Conservation (phyloP, 2,797 vertebrate genomes). For the Chelon labrosus region DNA sequence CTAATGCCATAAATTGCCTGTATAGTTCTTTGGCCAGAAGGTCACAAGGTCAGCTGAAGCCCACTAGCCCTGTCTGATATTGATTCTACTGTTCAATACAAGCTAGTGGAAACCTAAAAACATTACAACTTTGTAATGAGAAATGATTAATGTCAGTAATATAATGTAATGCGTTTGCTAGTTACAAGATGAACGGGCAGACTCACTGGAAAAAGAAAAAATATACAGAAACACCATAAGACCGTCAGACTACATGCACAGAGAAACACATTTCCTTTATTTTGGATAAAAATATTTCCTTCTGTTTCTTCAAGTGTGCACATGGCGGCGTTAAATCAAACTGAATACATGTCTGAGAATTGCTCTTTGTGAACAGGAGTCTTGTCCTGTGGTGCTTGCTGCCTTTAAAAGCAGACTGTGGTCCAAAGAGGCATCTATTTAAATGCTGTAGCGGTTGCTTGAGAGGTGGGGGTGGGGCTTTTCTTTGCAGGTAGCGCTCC, state of each 20-base stretch:
- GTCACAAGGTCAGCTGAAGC: constrained; percentile 29
- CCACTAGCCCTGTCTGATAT: constrained; percentile 39
- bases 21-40: constrained; percentile 16
- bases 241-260: not conserved
- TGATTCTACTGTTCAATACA: constrained; percentile 51
- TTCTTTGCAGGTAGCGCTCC: constrained; percentile 58
- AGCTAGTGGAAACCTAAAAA: constrained; percentile 35
- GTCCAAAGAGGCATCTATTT: constrained; percentile 16
- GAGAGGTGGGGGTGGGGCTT: constrained; percentile 27
- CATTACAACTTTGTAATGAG: constrained; percentile 38
- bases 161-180: not conserved
- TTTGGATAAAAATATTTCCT: not conserved
- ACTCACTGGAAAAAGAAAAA: not conserved
- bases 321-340: not conserved
- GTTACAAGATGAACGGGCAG: not conserved
- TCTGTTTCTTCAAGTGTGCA: not conserved
- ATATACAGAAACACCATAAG: not conserved
- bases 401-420: constrained; percentile 27
- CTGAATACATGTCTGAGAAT: not conserved
- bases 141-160: not conserved
- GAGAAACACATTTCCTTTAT: not conserved
- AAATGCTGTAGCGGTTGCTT: constrained; percentile 17
- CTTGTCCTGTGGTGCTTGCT: not conserved
- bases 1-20: not conserved
- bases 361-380: constrained; percentile 8